Evolutionary conservation across 1,140 invertebrate species (phyloP), one percentile per base, ranked within the genome.

Genomic region (Drosophila ambigua): DNA sequence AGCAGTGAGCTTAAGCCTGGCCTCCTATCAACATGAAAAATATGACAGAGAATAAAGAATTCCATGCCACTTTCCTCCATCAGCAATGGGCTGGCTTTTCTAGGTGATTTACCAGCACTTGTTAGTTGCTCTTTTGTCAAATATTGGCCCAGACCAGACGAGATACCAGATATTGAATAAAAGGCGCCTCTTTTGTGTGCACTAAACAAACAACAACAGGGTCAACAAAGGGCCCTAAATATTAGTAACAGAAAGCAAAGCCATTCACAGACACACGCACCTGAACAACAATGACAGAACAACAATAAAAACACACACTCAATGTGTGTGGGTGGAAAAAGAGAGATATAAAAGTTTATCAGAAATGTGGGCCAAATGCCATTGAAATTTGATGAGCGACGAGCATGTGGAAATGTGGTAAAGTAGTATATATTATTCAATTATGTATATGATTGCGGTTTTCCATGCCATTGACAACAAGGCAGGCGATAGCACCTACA

Each of bases 221-320:
- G 58, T 58, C 72, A 75, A 82, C 80, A 77, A 71, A 72, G 65
- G 74, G 44, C 50, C 45, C 46, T 52, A 71, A 67, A 77, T 55
- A 61, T 57, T 48, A 77, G 55, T 55, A 77, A 69, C 26, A 68
- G 43, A 63, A 77, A 50, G 48, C 61, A 67, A 52, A 35, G 43
- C 50, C 77, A 68, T 78, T 77, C 58, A 41, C 7, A 24, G 44
- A 39, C 26, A 26, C 60, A 67, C 15, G 39, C 63, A 66, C 66
- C 66, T 69, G 44, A 48, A 35, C 50, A 48, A 35, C 50, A 67
- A 64, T 20, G 43, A 39, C 39, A 15, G 51, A 59, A 16, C 28
- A 24, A 74, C 52, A 59, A 51, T 13, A 44, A 48, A 39, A 54
- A 16, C 43, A 54, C 26, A 16, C 43, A 54, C 26, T 24, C 50